Evolutionary conservation across 2,113 vertebrate species (phyloP), one percentile per base, ranked within the genome.

Genomic region (Muntiacus reevesi): DNA sequence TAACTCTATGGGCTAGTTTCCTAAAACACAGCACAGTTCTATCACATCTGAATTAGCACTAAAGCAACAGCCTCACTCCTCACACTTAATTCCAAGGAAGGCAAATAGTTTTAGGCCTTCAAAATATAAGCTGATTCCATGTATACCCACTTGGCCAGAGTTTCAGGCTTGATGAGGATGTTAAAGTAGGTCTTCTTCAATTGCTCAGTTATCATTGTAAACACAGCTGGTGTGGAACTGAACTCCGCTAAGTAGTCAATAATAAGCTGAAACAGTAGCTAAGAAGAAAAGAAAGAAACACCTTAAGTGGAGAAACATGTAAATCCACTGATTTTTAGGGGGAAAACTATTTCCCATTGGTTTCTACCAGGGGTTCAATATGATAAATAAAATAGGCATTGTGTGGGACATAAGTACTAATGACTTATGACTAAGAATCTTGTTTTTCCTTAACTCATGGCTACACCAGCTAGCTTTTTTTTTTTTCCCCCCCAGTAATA

Each of bases 141-240:
- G 40, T 84, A 97, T 43, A 99, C 99, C 98, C 98, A 99, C 99
- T 99, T 99, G 98, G 99, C 98, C 97, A 99, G 99, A 54, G 99
- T 99, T 97, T 99, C 99, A 0, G 99, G 99, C 94, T 99, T 99
- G 97, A 99, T 99, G 97, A 99, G 99, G 98, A 99, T 99, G 98
- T 99, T 99, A 98, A 99, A 99, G 98, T 99, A 99, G 0, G 99
- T 99, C 98, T 99, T 99, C 98, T 99, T 99, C 96, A 99, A 98
- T 98, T 99, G 99, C 97, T 99, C 99, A 1, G 98, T 98, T 91
- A 99, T 99, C 99, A 99, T 99, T 96, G 98, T 99, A 98, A 99
- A 99, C 94, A 99, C 99, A 2, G 99, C 99, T 54, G 99, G 98
- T 78, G 99, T 99, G 89, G 99, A 99, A 71, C 97, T 99, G 99